Evolutionary conservation across 2,888 invertebrate genomes (phyloP).

Genomic region (Oligia fasciuncula): DNA sequence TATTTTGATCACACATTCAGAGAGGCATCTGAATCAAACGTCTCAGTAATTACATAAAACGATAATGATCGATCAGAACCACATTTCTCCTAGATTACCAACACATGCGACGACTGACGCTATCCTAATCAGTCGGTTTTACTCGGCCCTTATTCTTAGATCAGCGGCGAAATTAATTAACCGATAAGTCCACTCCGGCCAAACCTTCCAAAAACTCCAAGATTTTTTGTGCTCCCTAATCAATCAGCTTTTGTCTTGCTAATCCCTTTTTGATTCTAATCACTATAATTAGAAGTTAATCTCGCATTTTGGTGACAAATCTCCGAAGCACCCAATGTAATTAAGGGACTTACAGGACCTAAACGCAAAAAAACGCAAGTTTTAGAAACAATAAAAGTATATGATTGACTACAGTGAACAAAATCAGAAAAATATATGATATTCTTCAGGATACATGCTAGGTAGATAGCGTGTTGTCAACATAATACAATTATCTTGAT

Average conservation of each 20-base stretch:
- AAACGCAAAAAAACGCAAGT: too few species aligned
- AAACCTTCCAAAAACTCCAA: slow-evolving; percentile 21
- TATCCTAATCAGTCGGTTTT: slow-evolving; percentile 23
- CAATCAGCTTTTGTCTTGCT: slow-evolving; percentile 56
- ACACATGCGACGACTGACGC: slow-evolving; percentile 28
- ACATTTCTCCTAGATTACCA: slow-evolving; percentile 7
- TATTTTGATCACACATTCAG: background rate
- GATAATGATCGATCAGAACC: background rate
- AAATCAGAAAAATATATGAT: too few species aligned
- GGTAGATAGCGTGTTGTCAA: too few species aligned
- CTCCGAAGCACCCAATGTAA: background rate
- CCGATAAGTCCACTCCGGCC: slow-evolving; percentile 29
- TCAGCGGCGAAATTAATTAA: slow-evolving; percentile 56
- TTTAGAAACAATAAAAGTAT: too few species aligned
- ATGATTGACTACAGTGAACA: too few species aligned
- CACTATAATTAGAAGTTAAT: slow-evolving; percentile 54
- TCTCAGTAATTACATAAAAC: slow-evolving; percentile 5
- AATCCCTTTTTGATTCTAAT: slow-evolving; percentile 46
- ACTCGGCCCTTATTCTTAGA: slow-evolving; percentile 25
- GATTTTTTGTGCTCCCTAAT: slow-evolving; percentile 47
- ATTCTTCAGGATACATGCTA: too few species aligned
- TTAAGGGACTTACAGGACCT: too few species aligned
- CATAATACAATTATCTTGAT: too few species aligned
- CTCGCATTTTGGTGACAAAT: slow-evolving; percentile 44
- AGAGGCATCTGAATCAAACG: background rate